phyloP scores from a whole-genome alignment of 2,888 invertebrate genomes.

The Tortricodes alternella region DNA sequence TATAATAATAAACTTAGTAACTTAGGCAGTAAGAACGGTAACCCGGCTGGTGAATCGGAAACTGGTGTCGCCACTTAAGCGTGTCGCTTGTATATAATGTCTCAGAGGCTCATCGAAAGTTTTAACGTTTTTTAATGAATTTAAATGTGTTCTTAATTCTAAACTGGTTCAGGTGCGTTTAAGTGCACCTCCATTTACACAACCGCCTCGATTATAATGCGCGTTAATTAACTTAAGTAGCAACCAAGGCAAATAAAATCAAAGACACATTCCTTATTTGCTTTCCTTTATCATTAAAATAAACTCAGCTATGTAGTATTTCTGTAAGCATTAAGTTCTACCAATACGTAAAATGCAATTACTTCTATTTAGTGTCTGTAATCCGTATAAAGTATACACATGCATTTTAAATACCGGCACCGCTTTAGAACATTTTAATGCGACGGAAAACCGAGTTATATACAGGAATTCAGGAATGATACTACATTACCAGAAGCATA shows the following conservation, averaged over 20 bases:
- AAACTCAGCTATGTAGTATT: slow-evolving; percentile 3
- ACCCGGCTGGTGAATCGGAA: slow-evolving; percentile 30
- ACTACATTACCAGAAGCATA: too few species aligned
- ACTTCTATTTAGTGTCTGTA: slow-evolving; percentile 47
- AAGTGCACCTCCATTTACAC: slow-evolving; percentile 56
- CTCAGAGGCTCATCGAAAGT: slow-evolving; percentile 60
- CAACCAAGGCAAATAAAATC: slow-evolving; percentile 28
- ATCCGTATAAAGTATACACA: slow-evolving; percentile 55
- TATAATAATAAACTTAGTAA: neutral
- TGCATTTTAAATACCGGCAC: too few species aligned
- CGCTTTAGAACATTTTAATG: too few species aligned
- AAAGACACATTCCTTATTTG: slow-evolving; percentile 24
- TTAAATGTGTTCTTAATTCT: slow-evolving; percentile 79
- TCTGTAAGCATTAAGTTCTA: slow-evolving; percentile 7
- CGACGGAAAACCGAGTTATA: too few species aligned
- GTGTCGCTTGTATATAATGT: slow-evolving; percentile 52
- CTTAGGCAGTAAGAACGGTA: neutral
- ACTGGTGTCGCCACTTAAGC: slow-evolving; percentile 56
- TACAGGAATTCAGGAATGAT: too few species aligned
- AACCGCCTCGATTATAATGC: slow-evolving; percentile 34
- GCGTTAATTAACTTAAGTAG: slow-evolving; percentile 32
- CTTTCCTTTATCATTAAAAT: slow-evolving; percentile 26
- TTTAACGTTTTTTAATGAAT: slow-evolving; percentile 77
- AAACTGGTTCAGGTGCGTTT: slow-evolving; percentile 74
- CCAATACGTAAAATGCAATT: slow-evolving; percentile 37